Base-by-base conservation (phyloP, 2,113 vertebrate genomes). In the Agelaius tricolor region DNA sequence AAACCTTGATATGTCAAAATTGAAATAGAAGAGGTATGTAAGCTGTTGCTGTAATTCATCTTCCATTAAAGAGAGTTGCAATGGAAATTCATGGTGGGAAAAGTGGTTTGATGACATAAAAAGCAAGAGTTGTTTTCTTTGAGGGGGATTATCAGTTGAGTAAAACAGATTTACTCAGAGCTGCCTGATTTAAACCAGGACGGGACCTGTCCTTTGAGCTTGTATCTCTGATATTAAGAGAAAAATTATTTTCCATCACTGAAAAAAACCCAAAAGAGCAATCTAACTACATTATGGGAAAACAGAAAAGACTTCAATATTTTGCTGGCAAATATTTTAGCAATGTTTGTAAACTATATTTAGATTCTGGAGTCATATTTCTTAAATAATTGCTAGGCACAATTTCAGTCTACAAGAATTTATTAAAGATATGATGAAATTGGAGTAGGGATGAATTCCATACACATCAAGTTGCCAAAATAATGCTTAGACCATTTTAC, bases 331-430 rank as follows among this genome's bases (percentile, higher is more conserved):
- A 93, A 79, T 65, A 43, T 35, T 93, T 84, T 61, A 58, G 47
- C 57, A 58, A 23, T 95, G 33, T 95, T 96, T 95, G 39, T 78
- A 92, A 93, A 57, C 86, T 88, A 76, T 57, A 49, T 91, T 89
- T 85, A 92, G 89, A 74, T 91, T 77, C n/a, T 90, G 81, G 90
- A 90, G 57, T 96, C 80, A 76, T 86, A 86, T 92, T 94, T 94
- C 76, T 93, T 92, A 75, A 96, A 78, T 94, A 96, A 92, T 90
- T 90, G 61, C 73, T 84, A 78, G 88, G 65, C 83, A 84, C 41
- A 61, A 47, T 87, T 94, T 94, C 23, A 57, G 58, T 73, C 73
- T 62, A 22, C 63, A 73, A 58, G n/a, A 93, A 85, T 47, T 91
- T 87, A 71, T 23, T 71, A 43, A 92, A 76, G 58, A 66, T 69